Percentiles rank a stretch among this genome's conserved stretches.
Evolutionary conservation across 2,888 invertebrate species (phyloP).

Genomic region (Octodonta nipae): DNA sequence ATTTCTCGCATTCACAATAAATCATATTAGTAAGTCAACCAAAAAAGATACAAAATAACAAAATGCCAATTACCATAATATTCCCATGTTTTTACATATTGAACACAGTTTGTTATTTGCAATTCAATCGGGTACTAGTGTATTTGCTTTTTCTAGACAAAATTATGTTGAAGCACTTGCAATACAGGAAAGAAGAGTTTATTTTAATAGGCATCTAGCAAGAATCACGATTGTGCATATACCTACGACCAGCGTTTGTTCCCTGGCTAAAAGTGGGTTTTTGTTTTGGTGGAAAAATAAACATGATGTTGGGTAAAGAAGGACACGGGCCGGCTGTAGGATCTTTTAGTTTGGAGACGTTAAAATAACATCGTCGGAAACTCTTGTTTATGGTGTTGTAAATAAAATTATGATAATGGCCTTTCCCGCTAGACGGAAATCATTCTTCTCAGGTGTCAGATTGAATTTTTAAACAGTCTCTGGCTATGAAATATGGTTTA

Average conservation of each 20-base stretch:
- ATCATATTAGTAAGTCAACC: too few relatives aligned
- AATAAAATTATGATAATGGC: background rate
- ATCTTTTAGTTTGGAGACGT: background rate
- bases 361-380: constrained; percentile 1
- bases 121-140: too few relatives aligned
- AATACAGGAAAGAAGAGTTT: constrained; percentile 16
- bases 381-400: background rate
- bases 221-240: constrained; percentile 14
- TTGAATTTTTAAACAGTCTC: too few relatives aligned
- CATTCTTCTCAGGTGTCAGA: background rate
- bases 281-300: constrained; percentile 28
- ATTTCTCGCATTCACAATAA: too few relatives aligned
- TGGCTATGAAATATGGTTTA: too few relatives aligned
- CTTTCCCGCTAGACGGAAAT: background rate
- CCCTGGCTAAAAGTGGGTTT: constrained; percentile 19
- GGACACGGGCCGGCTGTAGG: constrained; percentile 23
- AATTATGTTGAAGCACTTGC: constrained; percentile 8
- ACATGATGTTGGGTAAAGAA: constrained; percentile 19
- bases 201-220: constrained; percentile 14
- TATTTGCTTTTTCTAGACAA: too few relatives aligned
- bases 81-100: too few relatives aligned
- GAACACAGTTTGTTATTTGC: too few relatives aligned
- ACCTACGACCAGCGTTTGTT: constrained; percentile 17
- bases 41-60: too few relatives aligned
- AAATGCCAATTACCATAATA: too few relatives aligned